Conservation (phyloP, 2,797 vertebrate species). For the Pipistrellus pygmaeus region DNA sequence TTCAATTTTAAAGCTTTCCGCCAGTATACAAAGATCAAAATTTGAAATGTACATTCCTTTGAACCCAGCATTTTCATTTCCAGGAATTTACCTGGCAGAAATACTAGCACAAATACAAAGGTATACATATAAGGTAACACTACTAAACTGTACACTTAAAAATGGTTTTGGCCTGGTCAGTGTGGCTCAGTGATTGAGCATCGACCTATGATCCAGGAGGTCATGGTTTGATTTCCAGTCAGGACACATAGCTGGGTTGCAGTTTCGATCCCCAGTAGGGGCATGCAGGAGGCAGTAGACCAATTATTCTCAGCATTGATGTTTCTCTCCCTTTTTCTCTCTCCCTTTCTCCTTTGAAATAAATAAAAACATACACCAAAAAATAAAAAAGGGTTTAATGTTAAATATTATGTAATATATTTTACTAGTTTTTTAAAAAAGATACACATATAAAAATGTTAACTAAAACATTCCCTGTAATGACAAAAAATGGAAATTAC, state of each 20-base stretch:
- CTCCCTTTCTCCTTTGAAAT: neutral
- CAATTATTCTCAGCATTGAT: neutral
- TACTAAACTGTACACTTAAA: neutral
- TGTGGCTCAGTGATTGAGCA: neutral
- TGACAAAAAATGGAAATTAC: neutral
- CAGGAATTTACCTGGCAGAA: conserved; percentile 55
- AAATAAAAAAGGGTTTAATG: too few relatives aligned
- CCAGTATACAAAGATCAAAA: conserved; percentile 56
- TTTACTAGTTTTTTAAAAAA: neutral
- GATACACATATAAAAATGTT: neutral
- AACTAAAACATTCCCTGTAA: conserved; percentile 5
- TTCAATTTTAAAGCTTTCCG: conserved; percentile 60
- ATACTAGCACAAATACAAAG: conserved; percentile 25
- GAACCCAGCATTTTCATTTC: conserved; percentile 39
- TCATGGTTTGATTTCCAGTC: neutral
- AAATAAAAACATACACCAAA: too few relatives aligned
- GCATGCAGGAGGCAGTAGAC: neutral
- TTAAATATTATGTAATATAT: neutral
- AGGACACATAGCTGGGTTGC: neutral
- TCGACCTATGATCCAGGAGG: neutral
- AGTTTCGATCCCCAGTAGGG: neutral
- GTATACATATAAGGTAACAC: neutral
- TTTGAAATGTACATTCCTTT: conserved; percentile 31
- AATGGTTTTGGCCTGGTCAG: neutral
- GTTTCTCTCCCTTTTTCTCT: neutral